These are phyloP conservation scores for Crocidura indochinensis DNA, from an alignment of 2,797 vertebrate species.

Conservation along the genomic window DNA sequence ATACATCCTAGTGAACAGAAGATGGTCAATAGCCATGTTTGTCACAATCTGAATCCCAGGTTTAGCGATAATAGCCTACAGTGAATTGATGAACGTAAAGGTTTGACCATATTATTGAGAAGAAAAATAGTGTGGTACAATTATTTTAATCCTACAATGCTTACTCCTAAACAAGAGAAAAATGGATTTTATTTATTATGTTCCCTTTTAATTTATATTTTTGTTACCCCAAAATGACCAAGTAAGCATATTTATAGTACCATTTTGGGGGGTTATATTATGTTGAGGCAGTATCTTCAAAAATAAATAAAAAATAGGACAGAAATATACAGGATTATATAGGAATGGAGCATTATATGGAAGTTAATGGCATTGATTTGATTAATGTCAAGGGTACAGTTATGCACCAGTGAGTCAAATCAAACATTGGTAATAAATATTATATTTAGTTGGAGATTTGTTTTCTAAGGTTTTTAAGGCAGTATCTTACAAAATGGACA, in stretches of 20 bases:
- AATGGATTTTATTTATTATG: slow-evolving; percentile 58
- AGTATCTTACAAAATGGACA: neutral
- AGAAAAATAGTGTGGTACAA: too few species aligned
- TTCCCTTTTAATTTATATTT: slow-evolving; percentile 25
- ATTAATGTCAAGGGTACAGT: slow-evolving; percentile 12
- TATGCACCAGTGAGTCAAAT: slow-evolving; percentile 52
- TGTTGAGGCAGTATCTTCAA: slow-evolving; percentile 43
- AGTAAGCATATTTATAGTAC: slow-evolving; percentile 70
- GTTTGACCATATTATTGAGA: slow-evolving; percentile 6
- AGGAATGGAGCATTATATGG: slow-evolving; percentile 50
- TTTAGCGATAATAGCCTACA: neutral
- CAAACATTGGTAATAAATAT: slow-evolving; percentile 54
- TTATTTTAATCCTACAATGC: neutral
- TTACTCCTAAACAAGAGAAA: slow-evolving; percentile 38
- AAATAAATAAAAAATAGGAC: slow-evolving; percentile 38
- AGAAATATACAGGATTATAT: slow-evolving; percentile 16
- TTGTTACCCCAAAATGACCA: slow-evolving; percentile 68
- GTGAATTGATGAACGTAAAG: neutral
- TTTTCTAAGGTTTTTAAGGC: slow-evolving; percentile 20
- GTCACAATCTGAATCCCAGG: neutral
- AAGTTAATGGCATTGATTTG: slow-evolving; percentile 42
- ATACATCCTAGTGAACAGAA: slow-evolving; percentile 15
- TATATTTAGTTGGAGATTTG: slow-evolving; percentile 38
- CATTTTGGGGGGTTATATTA: slow-evolving; percentile 57
- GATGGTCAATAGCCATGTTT: slow-evolving; percentile 16